Evolutionary conservation across 2,113 vertebrate genomes (phyloP).

Genomic region (Sylvilagus bachmani): DNA sequence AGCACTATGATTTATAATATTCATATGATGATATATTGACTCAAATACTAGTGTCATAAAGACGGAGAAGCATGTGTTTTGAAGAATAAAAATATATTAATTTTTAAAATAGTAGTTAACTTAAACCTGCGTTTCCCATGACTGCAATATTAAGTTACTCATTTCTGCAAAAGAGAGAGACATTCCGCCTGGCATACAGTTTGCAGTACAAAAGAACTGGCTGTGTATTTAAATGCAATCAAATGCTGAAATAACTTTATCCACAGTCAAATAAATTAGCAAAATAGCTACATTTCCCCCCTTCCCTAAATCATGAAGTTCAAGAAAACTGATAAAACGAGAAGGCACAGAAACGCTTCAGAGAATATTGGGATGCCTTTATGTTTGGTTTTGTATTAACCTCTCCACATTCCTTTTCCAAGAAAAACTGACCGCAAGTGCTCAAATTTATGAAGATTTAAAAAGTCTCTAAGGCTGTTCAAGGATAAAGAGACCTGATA

Average conservation of each 20-base stretch:
- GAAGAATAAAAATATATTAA: slow-evolving; percentile 76
- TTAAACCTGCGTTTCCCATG: slow-evolving; percentile 67
- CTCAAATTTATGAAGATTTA: slow-evolving; percentile 59
- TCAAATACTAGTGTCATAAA: slow-evolving; percentile 79
- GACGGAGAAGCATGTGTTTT: slow-evolving; percentile 69
- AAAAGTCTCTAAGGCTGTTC: slow-evolving; percentile 28
- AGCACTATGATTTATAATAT: slow-evolving; percentile 81
- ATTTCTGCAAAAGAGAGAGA: slow-evolving; percentile 55
- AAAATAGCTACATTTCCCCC: not conserved
- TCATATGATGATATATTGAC: slow-evolving; percentile 75
- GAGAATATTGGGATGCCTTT: not conserved
- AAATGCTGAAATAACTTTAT: slow-evolving; percentile 58
- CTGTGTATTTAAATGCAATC: slow-evolving; percentile 35
- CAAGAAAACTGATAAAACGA: not conserved
- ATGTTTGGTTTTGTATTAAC: not conserved
- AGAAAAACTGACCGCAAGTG: slow-evolving; percentile 44
- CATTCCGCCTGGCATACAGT: not conserved
- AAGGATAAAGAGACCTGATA: slow-evolving; percentile 35
- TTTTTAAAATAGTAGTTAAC: slow-evolving; percentile 65
- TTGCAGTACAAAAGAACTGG: slow-evolving; percentile 28
- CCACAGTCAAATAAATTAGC: slow-evolving; percentile 46
- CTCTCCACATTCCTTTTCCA: slow-evolving; percentile 44
- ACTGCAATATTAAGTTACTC: slow-evolving; percentile 15
- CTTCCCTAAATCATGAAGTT: not conserved
- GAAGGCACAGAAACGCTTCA: not conserved